Base-by-base conservation (phyloP, 1,140 invertebrate species). In the Heliconius nattereri region DNA sequence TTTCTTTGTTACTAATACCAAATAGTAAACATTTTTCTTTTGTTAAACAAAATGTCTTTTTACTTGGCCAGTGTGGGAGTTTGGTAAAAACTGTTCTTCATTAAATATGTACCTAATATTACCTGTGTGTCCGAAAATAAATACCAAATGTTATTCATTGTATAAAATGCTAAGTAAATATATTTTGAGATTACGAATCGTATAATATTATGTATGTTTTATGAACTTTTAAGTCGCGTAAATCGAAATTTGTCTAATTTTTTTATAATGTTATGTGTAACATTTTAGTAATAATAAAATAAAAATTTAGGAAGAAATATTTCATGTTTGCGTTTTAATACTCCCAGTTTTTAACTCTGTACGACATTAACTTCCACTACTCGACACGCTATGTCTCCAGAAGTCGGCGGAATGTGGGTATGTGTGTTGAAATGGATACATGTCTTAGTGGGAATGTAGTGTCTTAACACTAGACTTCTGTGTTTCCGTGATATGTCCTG, bases 211-310 rank as follows among this genome's bases (percentile, higher is more conserved):
- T 86, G 81, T 88, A 90, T 88, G 85, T 86, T 90, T 87, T 86
- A 84, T 89, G 88, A 84, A 87, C 86, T 87, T 81, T 80, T 77
- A 75, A 79, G 71, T 80, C 74, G 79, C 75, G 76, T 89, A 88
- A 86, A 85, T 85, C 84, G 83, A 85, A 85, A 84, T 86, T 89
- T 85, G 87, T 91, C 86, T 86, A 86, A 89, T 91, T 88, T 90
- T 87, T 83, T 80, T 80, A 80, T 89, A 90, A 90, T 90, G 87
- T 91, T 91, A 91, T 87, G 77, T 92, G 87, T 93, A 92, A 91
- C 86, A 85, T 89, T 90, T 91, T 91, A 88, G 88, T 89, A 92
- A 89, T 91, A 93, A 92, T 92, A 92, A 90, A 93, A 83, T 84
- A 52, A 52, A 45, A 45, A 45, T 16, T 87, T 91, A 92, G 87